Base-by-base conservation (phyloP, 2,888 invertebrate genomes). In the Drosophila dives region DNA sequence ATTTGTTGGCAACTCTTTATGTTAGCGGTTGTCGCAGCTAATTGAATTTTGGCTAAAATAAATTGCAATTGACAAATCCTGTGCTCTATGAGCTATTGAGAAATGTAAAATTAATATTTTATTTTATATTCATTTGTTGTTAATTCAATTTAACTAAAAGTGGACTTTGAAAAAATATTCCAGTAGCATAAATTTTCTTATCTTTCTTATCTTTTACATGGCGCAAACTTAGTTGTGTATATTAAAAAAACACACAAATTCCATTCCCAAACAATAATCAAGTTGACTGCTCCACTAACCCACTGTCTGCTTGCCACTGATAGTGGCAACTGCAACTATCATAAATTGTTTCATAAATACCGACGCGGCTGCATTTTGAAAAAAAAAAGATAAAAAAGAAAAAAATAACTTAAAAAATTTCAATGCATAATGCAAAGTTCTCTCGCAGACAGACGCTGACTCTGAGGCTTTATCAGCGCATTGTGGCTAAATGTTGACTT, bases 281-380 rank as follows among this genome's bases (percentile, higher is more conserved):
- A 56, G 29, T 70, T 54, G 45, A 15, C 51, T 76, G 77, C 66
- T 64, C 77, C 80, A 77, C 77, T 77, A 76, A 76, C 80, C 77
- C 64, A 77, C 62, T 77, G 61, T 49, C 20, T 51, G 59, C 23
- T 32, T 42, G 20, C 12, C 36, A 38, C 48, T 62, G 81, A 77
- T 75, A 80, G 71, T 50, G 55, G 60, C 50, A 67, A 48, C 40
- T 29, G 34, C 20, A 12, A 42, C 59, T 54, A 26, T 76, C 40
- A 29, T 78, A 54, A 68, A 72, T 68, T 68, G 67, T 60, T 78
- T 80, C 48, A 72, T 65, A 80, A 76, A 72, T 62, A 59, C 72
- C 77, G 77, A 56, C 80, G 45, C 42, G 26, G 29, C 55, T 29
- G 0, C 15, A 5, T 40, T n/a, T n/a, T 29, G 10, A 32, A 42